These are phyloP conservation scores for Sarcophaga rosellei DNA, from an alignment of 2,888 invertebrate genomes.

Conservation along the genomic window DNA sequence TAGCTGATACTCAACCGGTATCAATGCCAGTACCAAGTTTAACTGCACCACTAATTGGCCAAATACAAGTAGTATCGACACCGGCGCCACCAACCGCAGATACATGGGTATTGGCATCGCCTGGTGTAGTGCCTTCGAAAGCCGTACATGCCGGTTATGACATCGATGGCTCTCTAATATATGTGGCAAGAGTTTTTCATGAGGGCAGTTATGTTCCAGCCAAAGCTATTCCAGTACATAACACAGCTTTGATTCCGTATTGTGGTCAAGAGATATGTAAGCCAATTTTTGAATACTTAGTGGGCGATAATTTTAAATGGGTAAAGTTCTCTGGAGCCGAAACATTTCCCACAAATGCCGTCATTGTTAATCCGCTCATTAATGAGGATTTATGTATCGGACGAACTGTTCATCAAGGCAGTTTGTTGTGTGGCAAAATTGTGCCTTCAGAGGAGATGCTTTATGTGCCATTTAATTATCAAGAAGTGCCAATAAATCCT, in stretches of 20 bases:
- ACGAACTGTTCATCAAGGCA: slow-evolving; percentile 82
- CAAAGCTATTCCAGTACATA: slow-evolving; percentile 83
- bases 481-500: slow-evolving; percentile 73
- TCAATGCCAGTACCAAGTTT: slow-evolving; percentile 11
- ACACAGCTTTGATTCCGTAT: slow-evolving; percentile 83
- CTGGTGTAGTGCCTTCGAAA: slow-evolving; percentile 78
- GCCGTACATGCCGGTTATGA: slow-evolving; percentile 80
- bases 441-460: slow-evolving; percentile 83
- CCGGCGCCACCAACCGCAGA: slow-evolving; percentile 64
- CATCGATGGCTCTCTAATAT: slow-evolving; percentile 75
- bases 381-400: slow-evolving; percentile 84
- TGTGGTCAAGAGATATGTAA: slow-evolving; percentile 83
- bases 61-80: background rate
- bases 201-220: slow-evolving; percentile 84
- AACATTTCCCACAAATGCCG: slow-evolving; percentile 83
- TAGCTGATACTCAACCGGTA: background rate
- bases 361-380: slow-evolving; percentile 80
- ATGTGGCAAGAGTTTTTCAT: slow-evolving; percentile 81
- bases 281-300: slow-evolving; percentile 82
- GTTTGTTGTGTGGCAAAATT: slow-evolving; percentile 83
- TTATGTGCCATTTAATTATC: slow-evolving; percentile 81
- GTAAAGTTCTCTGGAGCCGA: slow-evolving; percentile 74
- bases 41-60: slow-evolving; percentile 23
- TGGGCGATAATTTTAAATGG: slow-evolving; percentile 83
- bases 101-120: slow-evolving; percentile 73